Conservation (phyloP, 2,888 invertebrate species). For the Spialia ferax region DNA sequence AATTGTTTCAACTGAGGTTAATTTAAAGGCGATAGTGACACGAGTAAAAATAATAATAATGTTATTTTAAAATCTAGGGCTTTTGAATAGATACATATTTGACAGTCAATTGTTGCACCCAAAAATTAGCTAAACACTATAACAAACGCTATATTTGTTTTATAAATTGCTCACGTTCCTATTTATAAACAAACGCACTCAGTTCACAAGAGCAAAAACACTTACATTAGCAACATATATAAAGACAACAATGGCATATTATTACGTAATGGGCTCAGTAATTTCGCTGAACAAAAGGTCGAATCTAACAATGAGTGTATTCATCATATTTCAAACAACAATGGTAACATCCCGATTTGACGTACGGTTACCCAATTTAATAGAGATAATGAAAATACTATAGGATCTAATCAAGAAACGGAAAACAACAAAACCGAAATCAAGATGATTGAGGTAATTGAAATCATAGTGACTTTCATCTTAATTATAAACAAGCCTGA, state of each 20-base stretch:
- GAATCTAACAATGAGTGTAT: constrained; percentile 68
- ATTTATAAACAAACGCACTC: constrained; percentile 27
- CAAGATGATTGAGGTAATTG: background rate
- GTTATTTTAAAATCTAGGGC: too few species aligned
- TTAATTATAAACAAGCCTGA: too few species aligned
- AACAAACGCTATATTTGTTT: background rate
- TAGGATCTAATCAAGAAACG: constrained; percentile 11
- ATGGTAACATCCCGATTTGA: constrained; percentile 63
- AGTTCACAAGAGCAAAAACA: constrained; percentile 48
- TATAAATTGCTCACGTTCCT: background rate
- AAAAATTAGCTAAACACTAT: background rate
- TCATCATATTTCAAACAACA: constrained; percentile 70
- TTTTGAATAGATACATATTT: too few species aligned
- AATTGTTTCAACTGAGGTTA: background rate
- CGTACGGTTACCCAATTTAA: constrained; percentile 62
- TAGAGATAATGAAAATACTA: constrained; percentile 25
- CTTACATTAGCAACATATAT: constrained; percentile 54
- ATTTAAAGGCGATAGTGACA: background rate
- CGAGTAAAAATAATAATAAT: background rate
- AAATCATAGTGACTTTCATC: too few species aligned
- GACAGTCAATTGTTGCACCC: background rate
- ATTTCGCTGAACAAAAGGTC: constrained; percentile 74
- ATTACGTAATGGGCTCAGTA: constrained; percentile 64
- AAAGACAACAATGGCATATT: constrained; percentile 60
- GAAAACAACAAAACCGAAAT: background rate